Evolutionary conservation across 2,113 vertebrate species (phyloP).

Genomic region (Caracal caracal): DNA sequence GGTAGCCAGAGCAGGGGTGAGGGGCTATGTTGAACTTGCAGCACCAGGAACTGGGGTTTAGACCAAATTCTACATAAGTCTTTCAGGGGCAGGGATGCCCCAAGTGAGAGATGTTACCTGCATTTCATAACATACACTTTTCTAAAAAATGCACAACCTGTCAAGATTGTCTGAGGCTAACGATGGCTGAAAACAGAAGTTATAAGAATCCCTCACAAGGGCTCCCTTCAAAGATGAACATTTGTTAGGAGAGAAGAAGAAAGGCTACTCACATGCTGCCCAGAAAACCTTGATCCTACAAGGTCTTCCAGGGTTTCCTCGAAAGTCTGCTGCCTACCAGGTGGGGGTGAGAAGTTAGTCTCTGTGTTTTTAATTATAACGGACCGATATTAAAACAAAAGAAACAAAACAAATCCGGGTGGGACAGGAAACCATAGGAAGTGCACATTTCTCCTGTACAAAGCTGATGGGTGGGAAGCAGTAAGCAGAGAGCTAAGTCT

Average conservation of each 20-base stretch:
- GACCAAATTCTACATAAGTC: neutral
- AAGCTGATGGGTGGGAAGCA: neutral
- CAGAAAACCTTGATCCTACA: neutral
- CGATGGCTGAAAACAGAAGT: neutral
- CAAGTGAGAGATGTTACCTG: neutral
- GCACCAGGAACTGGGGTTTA: neutral
- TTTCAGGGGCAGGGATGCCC: neutral
- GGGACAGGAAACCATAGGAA: slow-evolving; percentile 42
- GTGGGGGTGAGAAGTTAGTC: neutral
- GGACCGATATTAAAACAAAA: neutral
- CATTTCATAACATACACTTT: neutral
- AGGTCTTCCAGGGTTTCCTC: neutral
- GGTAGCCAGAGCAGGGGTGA: neutral
- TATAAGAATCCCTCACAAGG: neutral
- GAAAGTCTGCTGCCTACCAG: neutral
- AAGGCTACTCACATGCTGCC: neutral
- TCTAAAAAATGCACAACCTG: neutral
- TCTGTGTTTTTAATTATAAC: neutral
- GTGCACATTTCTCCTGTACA: neutral
- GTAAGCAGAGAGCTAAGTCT: neutral
- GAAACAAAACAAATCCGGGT: neutral
- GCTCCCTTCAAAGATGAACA: neutral
- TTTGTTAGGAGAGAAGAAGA: neutral
- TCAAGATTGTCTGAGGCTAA: neutral
- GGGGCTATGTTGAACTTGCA: neutral